Base-by-base conservation (phyloP, 2,113 vertebrate genomes). In the Piliocolobus tephrosceles region DNA sequence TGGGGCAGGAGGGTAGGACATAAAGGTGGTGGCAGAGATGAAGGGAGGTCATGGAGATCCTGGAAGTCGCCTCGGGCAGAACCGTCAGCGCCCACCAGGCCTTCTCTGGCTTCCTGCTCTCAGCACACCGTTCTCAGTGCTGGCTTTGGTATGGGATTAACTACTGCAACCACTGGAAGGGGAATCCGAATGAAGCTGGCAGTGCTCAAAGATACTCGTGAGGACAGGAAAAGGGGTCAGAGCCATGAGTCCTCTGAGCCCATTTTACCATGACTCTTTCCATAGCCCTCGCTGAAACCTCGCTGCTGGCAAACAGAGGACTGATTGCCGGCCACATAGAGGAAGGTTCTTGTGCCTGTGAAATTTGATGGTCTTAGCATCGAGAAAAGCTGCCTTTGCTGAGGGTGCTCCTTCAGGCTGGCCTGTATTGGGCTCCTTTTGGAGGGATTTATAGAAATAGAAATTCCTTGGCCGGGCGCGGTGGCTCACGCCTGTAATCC, bases 11-110 rank as follows among this genome's bases (percentile, higher is more conserved):
- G 58, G 47, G 18, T 2, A 17, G 57, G 76, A 8, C 0, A 5
- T 61, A 14, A 16, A 30, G 40, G 35, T 57, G 55, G 45, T 11
- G 0, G 0, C 0, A 0, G 50, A 13, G 23, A 2, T 0, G 11
- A 17, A 22, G 18, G 78, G 45, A 35, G 20, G 8, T 40, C 8
- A 22, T 0, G 18, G 85, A 30, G 78, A 50, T 8, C 35, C 81
- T 22, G 47, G 76, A 6, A 11, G 0, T 1, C 1, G 10, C 22
- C 47, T 72, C 78, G 45, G n/a, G 72, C 58, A 5, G 0, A 6
- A 1, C 55, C 5, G 2, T 76, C 27, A 5, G 4, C 2, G 11
- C 81, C 97, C 70, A 52, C 55, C 52, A 40, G 3, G 2, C 14
- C 68, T 90, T 50, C 35, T 43, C 47, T 8, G 66, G 17, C 64